A percentile compares a stretch with the other conserved stretches of the same genome.
These are phyloP conservation scores for Dyspetes luteomarginatus DNA, from an alignment of 2,888 invertebrate genomes.

Conservation along the genomic window DNA sequence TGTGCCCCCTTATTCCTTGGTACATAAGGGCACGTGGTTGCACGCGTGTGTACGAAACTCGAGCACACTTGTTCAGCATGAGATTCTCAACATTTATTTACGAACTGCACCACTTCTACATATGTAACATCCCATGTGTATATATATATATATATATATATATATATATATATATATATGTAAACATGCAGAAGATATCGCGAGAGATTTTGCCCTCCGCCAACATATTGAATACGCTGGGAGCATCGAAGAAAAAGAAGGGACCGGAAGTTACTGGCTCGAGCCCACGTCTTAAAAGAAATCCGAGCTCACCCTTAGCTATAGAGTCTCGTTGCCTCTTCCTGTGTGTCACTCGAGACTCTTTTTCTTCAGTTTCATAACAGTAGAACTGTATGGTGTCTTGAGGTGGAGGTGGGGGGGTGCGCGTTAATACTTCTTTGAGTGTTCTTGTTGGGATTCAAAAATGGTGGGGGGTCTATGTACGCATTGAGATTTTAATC, in stretches of 20 bases:
- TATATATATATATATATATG: background rate
- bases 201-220: conserved; percentile 34
- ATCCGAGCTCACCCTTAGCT: conserved; percentile 39
- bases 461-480: background rate
- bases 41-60: conserved; percentile 55
- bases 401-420: too few species aligned
- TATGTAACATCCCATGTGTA: background rate
- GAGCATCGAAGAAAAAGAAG: conserved; percentile 25
- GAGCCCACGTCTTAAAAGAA: conserved; percentile 35
- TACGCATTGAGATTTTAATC: background rate
- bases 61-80: conserved; percentile 53
- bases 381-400: conserved; percentile 12
- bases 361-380: conserved; percentile 33
- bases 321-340: conserved; percentile 46
- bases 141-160: too few species aligned
- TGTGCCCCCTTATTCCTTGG: background rate
- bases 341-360: conserved; percentile 59
- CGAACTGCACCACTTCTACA: too few species aligned
- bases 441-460: conserved; percentile 1
- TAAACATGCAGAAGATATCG: conserved; percentile 1
- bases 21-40: conserved; percentile 58
- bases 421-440: background rate
- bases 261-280: conserved; percentile 57
- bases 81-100: conserved; percentile 22
- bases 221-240: background rate